Conservation (phyloP, 2,888 invertebrate species). For the Vandiemenella viatica region DNA sequence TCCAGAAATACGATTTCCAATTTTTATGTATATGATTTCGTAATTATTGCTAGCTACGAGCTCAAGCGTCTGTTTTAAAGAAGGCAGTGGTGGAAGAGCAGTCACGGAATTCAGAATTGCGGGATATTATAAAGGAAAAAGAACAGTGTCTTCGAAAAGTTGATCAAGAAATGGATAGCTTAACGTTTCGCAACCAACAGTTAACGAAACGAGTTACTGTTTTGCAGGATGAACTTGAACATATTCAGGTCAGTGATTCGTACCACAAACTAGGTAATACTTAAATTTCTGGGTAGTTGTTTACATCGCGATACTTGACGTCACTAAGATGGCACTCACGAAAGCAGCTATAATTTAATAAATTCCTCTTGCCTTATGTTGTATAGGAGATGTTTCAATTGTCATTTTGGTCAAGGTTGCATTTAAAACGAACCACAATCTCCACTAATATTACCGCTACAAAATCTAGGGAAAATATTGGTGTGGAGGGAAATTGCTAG, state of each 20-base stretch:
- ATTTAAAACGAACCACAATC: no score
- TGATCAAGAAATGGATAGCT: slow-evolving; percentile 85
- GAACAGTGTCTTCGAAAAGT: slow-evolving; percentile 71
- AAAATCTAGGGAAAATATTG: no score
- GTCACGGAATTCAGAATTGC: slow-evolving; percentile 54
- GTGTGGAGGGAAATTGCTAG: no score
- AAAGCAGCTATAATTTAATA: no score
- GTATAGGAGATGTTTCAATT: no score
- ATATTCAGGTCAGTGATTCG: slow-evolving; percentile 40
- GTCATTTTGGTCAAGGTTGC: no score
- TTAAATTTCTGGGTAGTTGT: no score
- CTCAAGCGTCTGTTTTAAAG: slow-evolving; percentile 81
- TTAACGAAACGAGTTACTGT: slow-evolving; percentile 80
- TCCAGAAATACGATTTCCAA: not conserved
- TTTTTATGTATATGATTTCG: not conserved
- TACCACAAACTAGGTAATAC: no score
- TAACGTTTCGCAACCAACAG: slow-evolving; percentile 85
- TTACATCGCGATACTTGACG: no score
- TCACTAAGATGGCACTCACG: no score
- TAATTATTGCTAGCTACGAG: slow-evolving; percentile 46
- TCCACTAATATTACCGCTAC: no score
- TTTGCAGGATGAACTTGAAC: slow-evolving; percentile 76
- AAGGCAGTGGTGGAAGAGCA: slow-evolving; percentile 89
- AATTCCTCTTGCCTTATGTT: no score
- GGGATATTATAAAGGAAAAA: slow-evolving; percentile 64